Conservation (phyloP, 2,797 vertebrate species). For the Sciaenops ocellatus region DNA sequence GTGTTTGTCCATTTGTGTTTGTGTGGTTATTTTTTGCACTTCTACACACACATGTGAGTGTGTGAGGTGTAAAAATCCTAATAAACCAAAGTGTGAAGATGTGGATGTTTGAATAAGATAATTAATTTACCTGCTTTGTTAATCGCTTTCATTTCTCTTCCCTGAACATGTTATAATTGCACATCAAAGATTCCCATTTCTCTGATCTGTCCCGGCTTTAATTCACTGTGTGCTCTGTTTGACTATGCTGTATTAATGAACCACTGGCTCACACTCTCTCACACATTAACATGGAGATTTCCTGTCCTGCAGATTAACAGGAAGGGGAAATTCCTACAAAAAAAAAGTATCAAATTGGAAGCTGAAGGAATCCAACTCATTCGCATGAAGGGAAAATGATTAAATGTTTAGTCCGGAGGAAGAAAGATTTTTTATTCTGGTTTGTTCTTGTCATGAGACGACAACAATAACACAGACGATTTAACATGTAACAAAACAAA, state of each 20-base stretch:
- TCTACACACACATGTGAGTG: neutral
- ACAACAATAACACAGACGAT: neutral
- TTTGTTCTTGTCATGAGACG: neutral
- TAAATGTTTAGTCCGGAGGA: neutral
- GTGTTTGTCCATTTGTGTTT: constrained; percentile 10
- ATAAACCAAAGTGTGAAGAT: constrained; percentile 27
- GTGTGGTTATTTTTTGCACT: constrained; percentile 5
- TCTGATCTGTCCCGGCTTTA: constrained; percentile 37
- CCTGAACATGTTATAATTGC: constrained; percentile 25
- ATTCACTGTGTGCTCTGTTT: constrained; percentile 39
- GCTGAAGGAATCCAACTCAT: neutral
- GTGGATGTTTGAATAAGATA: constrained; percentile 16
- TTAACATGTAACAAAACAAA: too few species aligned
- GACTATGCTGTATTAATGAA: constrained; percentile 51
- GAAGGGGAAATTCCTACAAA: neutral
- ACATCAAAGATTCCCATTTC: constrained; percentile 46
- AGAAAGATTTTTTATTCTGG: neutral
- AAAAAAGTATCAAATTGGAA: constrained; percentile 3
- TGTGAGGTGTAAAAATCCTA: constrained; percentile 21
- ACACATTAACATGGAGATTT: constrained; percentile 16
- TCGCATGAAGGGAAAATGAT: neutral
- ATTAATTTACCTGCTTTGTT: constrained; percentile 28
- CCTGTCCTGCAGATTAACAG: constrained; percentile 12
- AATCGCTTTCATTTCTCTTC: constrained; percentile 38
- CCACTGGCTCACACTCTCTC: constrained; percentile 20